Conservation (phyloP, 1,140 invertebrate species). For the Dryas iulia region DNA sequence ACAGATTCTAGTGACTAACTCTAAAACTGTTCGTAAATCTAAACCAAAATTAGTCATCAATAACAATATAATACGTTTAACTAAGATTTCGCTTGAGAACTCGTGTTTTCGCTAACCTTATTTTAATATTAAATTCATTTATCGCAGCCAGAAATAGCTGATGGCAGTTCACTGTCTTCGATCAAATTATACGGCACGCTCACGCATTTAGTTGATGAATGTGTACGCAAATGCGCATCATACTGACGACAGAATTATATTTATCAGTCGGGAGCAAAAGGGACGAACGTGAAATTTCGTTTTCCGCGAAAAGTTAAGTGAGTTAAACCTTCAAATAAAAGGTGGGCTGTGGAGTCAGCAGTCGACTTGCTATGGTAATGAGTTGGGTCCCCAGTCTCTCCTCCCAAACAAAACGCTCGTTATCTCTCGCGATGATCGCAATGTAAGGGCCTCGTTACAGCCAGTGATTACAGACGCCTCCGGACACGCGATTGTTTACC, state of each 20-base stretch:
- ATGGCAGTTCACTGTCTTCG: slow-evolving; percentile 58
- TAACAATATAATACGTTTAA: slow-evolving; percentile 30
- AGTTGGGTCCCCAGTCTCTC: slow-evolving; percentile 41
- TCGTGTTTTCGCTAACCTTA: slow-evolving; percentile 28
- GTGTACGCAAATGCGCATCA: slow-evolving; percentile 47
- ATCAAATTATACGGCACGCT: slow-evolving; percentile 66
- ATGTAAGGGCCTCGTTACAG: slow-evolving; percentile 51
- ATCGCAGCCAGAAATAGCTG: slow-evolving; percentile 50
- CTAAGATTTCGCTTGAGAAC: slow-evolving; percentile 13
- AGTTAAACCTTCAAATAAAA: slow-evolving; percentile 76
- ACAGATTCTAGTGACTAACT: no score
- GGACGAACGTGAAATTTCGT: slow-evolving; percentile 56
- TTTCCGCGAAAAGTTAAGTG: slow-evolving; percentile 67
- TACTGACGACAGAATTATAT: slow-evolving; percentile 46
- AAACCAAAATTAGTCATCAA: slow-evolving; percentile 3
- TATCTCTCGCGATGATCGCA: slow-evolving; percentile 65
- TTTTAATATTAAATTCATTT: slow-evolving; percentile 60
- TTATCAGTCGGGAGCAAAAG: slow-evolving; percentile 45
- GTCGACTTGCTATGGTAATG: slow-evolving; percentile 59
- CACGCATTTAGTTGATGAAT: slow-evolving; percentile 56
- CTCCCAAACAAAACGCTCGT: slow-evolving; percentile 51
- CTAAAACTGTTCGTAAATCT: no score
- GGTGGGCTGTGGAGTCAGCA: slow-evolving; percentile 65
- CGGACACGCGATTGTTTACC: slow-evolving; percentile 56
- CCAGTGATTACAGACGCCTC: slow-evolving; percentile 58